Base-by-base conservation (phyloP, 2,797 vertebrate species). In the Malacoraja senta region DNA sequence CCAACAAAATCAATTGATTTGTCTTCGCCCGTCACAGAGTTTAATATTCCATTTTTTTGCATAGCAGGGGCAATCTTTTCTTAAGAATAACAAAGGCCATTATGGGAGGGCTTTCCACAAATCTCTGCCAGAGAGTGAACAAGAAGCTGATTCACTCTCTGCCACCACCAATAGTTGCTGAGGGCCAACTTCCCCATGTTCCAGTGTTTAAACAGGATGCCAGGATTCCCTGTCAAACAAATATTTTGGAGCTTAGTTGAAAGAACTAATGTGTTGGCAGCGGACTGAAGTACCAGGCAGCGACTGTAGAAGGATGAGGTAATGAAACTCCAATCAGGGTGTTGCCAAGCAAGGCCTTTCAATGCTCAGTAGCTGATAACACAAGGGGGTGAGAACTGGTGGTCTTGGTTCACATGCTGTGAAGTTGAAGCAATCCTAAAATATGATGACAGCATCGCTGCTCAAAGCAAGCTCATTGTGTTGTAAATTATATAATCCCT, bases 371-470 rank as follows among this genome's bases (percentile, higher is more conserved):
- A 86, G 83, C 83, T 63, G 58, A 86, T 29, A 65, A n/a, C 13
- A 58, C 4, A 15, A 65, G 83, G 38, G 44, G 53, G 12, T 83
- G 53, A 58, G 81, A 29, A 32, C 61, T 61, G 17, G 13, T 65
- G 83, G 15, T 32, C 63, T 65, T n/a, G n/a, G 61, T 86, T 86
- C 83, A 86, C 83, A 86, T 15, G 61, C 84, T 53, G 84, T 68
- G 84, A 68, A 68, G 84, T 32, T 88, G 63, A 35, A 35, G n/a
- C n/a, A 10, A 35, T 12, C 21, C 84, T 8, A 35, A 61, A 65
- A 65, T 17, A 68, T 24, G 61, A 35, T 0, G 32, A 32, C 32
- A 21, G 35, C 17, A 68, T 19, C 9, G 61, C 63, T 68, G 19
- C 84, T 68, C 84, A 35, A 61, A 12, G 19, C 61, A 35, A 63